These are phyloP conservation scores for Saccopteryx leptura DNA, from an alignment of 2,113 vertebrate genomes.

Conservation along the genomic window DNA sequence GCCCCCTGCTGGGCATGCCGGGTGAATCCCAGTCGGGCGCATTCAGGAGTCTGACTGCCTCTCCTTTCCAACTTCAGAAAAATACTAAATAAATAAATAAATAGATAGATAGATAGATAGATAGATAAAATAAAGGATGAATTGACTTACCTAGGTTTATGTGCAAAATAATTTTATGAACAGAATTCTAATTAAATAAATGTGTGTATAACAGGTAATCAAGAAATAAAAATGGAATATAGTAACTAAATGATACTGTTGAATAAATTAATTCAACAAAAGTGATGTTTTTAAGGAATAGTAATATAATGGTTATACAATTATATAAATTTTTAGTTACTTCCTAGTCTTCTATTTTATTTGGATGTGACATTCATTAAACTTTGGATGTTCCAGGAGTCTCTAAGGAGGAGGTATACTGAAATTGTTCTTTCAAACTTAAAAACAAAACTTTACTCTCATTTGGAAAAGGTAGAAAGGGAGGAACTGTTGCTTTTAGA, in stretches of 20 bases:
- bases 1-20: too few species aligned
- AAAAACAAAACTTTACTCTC: neutral
- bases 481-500: constrained; percentile 5
- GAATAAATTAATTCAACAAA: constrained; percentile 40
- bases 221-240: constrained; percentile 9
- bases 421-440: neutral
- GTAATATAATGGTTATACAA: constrained; percentile 7
- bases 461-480: neutral
- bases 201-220: neutral
- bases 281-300: constrained; percentile 10
- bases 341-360: constrained; percentile 46
- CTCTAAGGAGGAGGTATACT: neutral
- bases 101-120: too few species aligned
- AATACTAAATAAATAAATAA: too few species aligned
- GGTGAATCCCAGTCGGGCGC: too few species aligned
- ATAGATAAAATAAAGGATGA: neutral
- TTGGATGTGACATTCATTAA: neutral
- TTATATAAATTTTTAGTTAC: neutral
- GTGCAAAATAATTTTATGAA: constrained; percentile 45
- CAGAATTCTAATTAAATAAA: constrained; percentile 30
- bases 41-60: too few species aligned
- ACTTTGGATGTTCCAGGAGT: neutral
- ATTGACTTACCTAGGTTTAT: constrained; percentile 3
- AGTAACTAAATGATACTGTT: constrained; percentile 44
- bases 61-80: too few species aligned